A percentile compares a stretch with the other conserved stretches of the same genome.
phyloP scores from a whole-genome alignment of 2,888 invertebrate species.

The Megastigmus dorsalis region DNA sequence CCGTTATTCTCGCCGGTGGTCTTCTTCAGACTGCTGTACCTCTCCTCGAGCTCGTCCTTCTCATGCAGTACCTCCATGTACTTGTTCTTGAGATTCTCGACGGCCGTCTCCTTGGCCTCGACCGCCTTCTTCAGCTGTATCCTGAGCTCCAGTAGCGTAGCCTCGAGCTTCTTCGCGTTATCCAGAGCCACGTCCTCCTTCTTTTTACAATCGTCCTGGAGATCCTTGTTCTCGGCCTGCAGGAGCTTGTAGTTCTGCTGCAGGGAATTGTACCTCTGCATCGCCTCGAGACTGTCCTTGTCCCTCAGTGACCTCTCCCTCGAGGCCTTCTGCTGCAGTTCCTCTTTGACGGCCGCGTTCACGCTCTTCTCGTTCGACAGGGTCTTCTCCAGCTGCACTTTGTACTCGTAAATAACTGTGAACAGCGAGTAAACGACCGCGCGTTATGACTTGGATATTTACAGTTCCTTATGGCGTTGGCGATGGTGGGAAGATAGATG shows the following conservation, averaged over 20 bases:
- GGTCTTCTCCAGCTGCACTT: conserved; percentile 69
- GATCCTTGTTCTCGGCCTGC: conserved; percentile 68
- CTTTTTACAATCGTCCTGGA: conserved; percentile 68
- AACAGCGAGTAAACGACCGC: background rate
- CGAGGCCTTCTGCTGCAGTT: conserved; percentile 69
- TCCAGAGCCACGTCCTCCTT: conserved; percentile 64
- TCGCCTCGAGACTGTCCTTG: conserved; percentile 66
- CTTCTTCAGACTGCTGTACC: conserved; percentile 64
- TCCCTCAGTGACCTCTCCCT: conserved; percentile 69
- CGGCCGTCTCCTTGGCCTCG: conserved; percentile 61
- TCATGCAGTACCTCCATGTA: conserved; percentile 64
- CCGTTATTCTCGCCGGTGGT: conserved; percentile 59
- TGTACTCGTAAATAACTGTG: conserved; percentile 72
- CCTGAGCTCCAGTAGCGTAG: conserved; percentile 63
- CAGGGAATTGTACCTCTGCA: conserved; percentile 68
- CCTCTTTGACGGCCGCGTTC: conserved; percentile 68
- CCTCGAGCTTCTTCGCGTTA: conserved; percentile 63
- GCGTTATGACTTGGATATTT: background rate
- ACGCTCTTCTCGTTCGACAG: conserved; percentile 71
- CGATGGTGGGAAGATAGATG: too few species aligned
- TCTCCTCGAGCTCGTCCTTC: conserved; percentile 64
- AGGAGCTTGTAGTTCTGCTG: conserved; percentile 69
- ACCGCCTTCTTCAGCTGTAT: conserved; percentile 51
- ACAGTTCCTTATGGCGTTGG: too few species aligned
- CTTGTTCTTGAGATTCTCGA: conserved; percentile 68